Percentiles rank a stretch among this genome's conserved stretches.
Conservation (phyloP, 2,888 invertebrate species). For the Caenorhabditis zanzibari region DNA sequence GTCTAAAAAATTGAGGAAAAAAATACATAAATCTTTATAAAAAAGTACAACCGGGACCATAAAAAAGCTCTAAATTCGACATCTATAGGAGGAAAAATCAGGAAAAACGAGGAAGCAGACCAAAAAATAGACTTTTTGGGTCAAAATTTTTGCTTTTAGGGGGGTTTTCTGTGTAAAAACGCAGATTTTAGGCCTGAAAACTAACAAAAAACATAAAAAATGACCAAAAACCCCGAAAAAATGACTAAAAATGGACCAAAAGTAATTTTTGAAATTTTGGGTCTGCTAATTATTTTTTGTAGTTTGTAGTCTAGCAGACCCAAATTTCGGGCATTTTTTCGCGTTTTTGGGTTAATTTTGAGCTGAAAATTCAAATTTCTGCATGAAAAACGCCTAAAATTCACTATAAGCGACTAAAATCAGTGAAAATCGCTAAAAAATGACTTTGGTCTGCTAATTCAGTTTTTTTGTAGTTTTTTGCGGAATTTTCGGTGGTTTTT, state of each 20-base stretch:
- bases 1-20: neutral
- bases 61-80: neutral
- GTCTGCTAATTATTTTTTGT: neutral
- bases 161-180: too few relatives aligned
- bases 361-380: too few relatives aligned
- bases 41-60: neutral
- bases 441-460: neutral
- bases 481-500: neutral
- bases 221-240: conserved; percentile 1
- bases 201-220: conserved; percentile 3
- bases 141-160: too few relatives aligned
- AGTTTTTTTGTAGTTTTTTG: neutral
- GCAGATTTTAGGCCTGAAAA: neutral
- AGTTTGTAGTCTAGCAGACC: conserved; percentile 1
- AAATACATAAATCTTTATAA: neutral
- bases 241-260: neutral
- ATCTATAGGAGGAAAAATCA: too few relatives aligned
- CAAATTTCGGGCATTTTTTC: neutral
- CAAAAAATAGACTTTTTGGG: too few relatives aligned
- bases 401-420: neutral
- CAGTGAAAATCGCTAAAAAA: neutral
- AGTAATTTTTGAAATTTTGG: neutral
- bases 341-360: too few relatives aligned
- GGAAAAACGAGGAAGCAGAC: too few relatives aligned
- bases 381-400: too few relatives aligned